These are phyloP conservation scores for Rhyacophila brunnea DNA, from an alignment of 1,140 invertebrate species.

Conservation along the genomic window DNA sequence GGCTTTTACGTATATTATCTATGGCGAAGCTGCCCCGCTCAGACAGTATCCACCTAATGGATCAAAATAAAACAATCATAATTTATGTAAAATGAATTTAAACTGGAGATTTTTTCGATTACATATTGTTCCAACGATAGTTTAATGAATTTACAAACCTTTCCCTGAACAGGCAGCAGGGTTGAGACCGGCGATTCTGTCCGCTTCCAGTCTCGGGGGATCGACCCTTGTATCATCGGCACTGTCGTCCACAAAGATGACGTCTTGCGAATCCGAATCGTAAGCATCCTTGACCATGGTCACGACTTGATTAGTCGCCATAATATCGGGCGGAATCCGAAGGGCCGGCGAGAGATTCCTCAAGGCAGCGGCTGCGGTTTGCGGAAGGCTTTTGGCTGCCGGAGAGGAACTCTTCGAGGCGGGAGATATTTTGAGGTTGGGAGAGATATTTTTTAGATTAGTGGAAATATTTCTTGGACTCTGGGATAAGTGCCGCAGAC, in stretches of 20 bases:
- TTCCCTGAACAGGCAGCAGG: slow-evolving; percentile 28
- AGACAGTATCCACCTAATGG: too few species aligned
- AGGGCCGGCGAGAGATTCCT: slow-evolving; percentile 28
- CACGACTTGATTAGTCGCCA: slow-evolving; percentile 33
- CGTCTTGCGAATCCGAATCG: slow-evolving; percentile 54
- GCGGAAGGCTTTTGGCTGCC: slow-evolving; percentile 9
- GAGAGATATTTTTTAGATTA: slow-evolving; percentile 12
- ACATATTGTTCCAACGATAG: too few species aligned
- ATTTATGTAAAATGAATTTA: too few species aligned
- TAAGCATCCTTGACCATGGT: slow-evolving; percentile 30
- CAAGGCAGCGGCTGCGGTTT: not conserved
- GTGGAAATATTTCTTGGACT: slow-evolving; percentile 1
- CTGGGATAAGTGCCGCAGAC: not conserved
- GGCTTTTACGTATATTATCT: too few species aligned
- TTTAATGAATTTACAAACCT: slow-evolving; percentile 25
- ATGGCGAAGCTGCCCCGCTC: too few species aligned
- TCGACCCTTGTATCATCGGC: slow-evolving; percentile 9
- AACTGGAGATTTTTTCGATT: too few species aligned
- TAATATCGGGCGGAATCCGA: slow-evolving; percentile 41
- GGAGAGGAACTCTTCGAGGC: slow-evolving; percentile 18
- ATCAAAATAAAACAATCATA: too few species aligned
- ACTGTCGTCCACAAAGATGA: slow-evolving; percentile 50
- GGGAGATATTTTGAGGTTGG: slow-evolving; percentile 16
- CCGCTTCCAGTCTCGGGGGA: slow-evolving; percentile 15
- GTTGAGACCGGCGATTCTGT: slow-evolving; percentile 35